Percentiles rank a stretch among this genome's conserved stretches.
These are phyloP conservation scores for Laupala kohalensis DNA, from an alignment of 1,140 invertebrate genomes.

Conservation along the genomic window DNA sequence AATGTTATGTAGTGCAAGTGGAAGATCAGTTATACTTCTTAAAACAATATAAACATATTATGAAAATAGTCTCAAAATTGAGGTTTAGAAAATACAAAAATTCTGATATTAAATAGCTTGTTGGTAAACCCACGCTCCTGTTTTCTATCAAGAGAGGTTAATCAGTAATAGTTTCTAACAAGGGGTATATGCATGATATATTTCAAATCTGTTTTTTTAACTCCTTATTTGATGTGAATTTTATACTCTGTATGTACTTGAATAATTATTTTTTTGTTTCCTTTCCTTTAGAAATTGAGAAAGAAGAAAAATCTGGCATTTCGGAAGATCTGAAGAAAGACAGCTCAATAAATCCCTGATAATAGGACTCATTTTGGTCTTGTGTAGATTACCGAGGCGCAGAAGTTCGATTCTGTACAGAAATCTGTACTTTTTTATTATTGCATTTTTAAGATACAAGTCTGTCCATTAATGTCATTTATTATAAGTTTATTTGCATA, in stretches of 20 bases:
- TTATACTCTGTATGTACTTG: slow-evolving; percentile 2
- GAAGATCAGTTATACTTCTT: no score
- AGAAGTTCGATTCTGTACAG: background rate
- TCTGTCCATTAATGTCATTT: background rate
- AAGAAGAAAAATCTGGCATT: slow-evolving; percentile 37
- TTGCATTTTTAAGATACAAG: background rate
- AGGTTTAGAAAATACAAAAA: no score
- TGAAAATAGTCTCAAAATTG: no score
- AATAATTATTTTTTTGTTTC: slow-evolving; percentile 17
- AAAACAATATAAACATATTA: no score
- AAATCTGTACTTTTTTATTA: slow-evolving; percentile 2
- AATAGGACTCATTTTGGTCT: background rate
- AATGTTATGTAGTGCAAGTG: no score
- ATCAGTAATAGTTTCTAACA: no score
- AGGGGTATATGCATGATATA: background rate
- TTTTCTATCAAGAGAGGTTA: no score
- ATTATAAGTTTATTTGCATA: background rate
- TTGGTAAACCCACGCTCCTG: no score
- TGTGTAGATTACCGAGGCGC: background rate
- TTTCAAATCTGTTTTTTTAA: slow-evolving; percentile 5
- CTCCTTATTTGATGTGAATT: background rate
- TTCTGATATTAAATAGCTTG: no score
- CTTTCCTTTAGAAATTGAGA: slow-evolving; percentile 41
- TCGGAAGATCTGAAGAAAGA: slow-evolving; percentile 26
- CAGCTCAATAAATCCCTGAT: slow-evolving; percentile 18